Evolutionary conservation across 2,888 invertebrate genomes (phyloP).

Genomic region (Neelides folsomi): DNA sequence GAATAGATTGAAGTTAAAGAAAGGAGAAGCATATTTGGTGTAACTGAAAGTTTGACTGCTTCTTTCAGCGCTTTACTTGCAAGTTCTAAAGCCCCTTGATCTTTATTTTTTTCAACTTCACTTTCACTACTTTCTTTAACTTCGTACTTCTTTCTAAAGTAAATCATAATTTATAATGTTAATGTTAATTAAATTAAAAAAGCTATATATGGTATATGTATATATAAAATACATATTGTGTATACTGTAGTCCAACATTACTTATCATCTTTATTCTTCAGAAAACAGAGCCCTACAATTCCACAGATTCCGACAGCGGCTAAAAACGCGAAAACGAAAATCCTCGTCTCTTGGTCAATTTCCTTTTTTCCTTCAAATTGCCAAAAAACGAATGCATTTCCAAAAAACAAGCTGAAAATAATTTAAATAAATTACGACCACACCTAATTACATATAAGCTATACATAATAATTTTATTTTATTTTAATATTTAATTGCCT

Average conservation of each 20-base stretch:
- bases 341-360: slow-evolving; percentile 58
- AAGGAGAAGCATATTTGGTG: slow-evolving; percentile 69
- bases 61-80: slow-evolving; percentile 56
- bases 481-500: slow-evolving; percentile 44
- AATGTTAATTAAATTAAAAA: slow-evolving; percentile 1
- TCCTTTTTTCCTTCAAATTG: slow-evolving; percentile 66
- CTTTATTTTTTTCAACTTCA: neutral
- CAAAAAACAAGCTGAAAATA: slow-evolving; percentile 71
- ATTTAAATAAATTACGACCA: slow-evolving; percentile 17
- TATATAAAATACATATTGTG: no score
- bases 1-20: slow-evolving; percentile 55
- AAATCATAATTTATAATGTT: no score
- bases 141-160: no score
- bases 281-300: slow-evolving; percentile 42
- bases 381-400: slow-evolving; percentile 87
- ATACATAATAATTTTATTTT: neutral
- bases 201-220: neutral
- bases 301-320: slow-evolving; percentile 52
- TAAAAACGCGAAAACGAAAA: slow-evolving; percentile 67
- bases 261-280: slow-evolving; percentile 14
- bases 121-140: slow-evolving; percentile 3
- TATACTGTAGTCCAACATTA: no score
- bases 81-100: neutral
- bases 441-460: neutral
- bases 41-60: slow-evolving; percentile 61